These are phyloP conservation scores for Corythornis cristatus DNA, from an alignment of 2,113 vertebrate genomes.

Conservation along the genomic window DNA sequence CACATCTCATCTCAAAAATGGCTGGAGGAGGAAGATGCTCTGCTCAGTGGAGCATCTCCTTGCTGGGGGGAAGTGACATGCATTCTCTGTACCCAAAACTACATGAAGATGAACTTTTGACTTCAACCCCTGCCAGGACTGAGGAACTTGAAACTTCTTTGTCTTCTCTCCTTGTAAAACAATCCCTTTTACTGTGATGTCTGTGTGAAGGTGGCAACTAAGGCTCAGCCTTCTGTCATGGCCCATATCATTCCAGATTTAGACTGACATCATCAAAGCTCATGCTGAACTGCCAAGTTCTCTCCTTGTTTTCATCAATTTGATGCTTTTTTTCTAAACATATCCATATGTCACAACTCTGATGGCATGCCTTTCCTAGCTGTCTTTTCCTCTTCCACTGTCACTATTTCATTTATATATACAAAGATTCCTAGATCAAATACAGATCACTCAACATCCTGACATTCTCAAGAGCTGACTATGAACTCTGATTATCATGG, in stretches of 20 bases:
- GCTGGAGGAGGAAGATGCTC: not conserved
- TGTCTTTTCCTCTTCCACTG: constrained; percentile 59
- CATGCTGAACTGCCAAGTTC: constrained; percentile 32
- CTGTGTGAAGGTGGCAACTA: constrained; percentile 25
- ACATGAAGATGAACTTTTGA: constrained; percentile 42
- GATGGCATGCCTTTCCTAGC: not conserved
- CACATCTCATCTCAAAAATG: not conserved
- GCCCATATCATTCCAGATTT: constrained; percentile 45
- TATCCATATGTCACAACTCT: constrained; percentile 18
- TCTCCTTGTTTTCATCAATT: constrained; percentile 55
- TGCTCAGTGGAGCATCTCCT: not conserved
- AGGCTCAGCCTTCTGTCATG: constrained; percentile 45
- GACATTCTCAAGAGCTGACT: constrained; percentile 50
- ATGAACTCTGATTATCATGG: constrained; percentile 38
- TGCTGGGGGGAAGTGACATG: not conserved
- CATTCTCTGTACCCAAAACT: not conserved
- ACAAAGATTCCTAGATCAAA: constrained; percentile 63
- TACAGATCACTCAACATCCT: constrained; percentile 64
- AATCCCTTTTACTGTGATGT: constrained; percentile 14
- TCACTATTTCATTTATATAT: constrained; percentile 65
- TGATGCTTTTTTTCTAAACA: constrained; percentile 20
- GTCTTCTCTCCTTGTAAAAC: constrained; percentile 19
- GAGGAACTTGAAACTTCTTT: constrained; percentile 45
- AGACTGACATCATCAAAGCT: constrained; percentile 53
- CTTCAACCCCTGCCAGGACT: constrained; percentile 13